Base-by-base conservation (phyloP, 2,797 vertebrate species). In the Bucorvus abyssinicus region DNA sequence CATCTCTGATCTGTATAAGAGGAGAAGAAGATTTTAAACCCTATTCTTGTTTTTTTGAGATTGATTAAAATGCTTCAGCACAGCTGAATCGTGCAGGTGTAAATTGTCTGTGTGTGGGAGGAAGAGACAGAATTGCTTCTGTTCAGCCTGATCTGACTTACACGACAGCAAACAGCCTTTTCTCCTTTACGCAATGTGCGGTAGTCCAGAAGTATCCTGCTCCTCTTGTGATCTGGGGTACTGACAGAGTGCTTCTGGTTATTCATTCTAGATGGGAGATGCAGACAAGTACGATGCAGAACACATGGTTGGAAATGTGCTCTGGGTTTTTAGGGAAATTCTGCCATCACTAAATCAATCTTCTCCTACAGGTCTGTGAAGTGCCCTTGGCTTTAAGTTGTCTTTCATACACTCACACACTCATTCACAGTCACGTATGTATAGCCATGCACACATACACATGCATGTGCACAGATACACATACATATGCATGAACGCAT, bases 241-340 rank as follows among this genome's bases (percentile, higher is more conserved):
- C 95, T 97, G 95, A 93, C 93, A 92, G 87, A 90, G 84, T 88
- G 57, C 93, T 96, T 97, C 93, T 94, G 96, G 92, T 97, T 96
- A 97, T 88, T 96, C 91, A 89, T 85, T 92, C 57, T 94, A 80
- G 86, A 93, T 95, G 92, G 88, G 84, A 96, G 95, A 97, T 91
- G 85, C 89, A 89, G 94, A 82, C 81, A 96, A 95, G 69, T 86
- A 94, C 91, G 95, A 96, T 78, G 93, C 73, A 81, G 91, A 97
- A 87, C 94, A 96, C 94, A 78, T 92, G 92, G 91, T 42, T 96
- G 89, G 91, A 94, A 97, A 95, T 87, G 82, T 94, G 89, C 89
- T 95, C 75, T 80, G 81, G 53, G n/a, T 57, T 96, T 96, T 96
- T 84, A 53, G 70, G 90, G 76, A 67, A 95, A 92, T 96, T 93